Evolutionary conservation across 2,113 vertebrate species (phyloP).

Genomic region (Bos indicus): DNA sequence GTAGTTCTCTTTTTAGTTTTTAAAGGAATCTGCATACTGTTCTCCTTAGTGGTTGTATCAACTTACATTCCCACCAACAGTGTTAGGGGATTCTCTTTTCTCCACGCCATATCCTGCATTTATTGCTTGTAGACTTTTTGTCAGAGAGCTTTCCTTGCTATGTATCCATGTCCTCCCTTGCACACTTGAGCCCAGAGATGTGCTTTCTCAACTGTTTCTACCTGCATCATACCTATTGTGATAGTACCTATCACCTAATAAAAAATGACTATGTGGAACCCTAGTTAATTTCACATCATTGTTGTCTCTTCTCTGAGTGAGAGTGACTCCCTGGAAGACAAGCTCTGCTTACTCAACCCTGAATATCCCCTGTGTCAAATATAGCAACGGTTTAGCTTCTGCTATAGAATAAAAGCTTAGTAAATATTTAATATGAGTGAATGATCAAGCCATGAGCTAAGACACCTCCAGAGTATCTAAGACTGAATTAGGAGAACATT

Average conservation of each 20-base stretch:
- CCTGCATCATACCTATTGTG: background rate
- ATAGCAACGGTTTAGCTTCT: background rate
- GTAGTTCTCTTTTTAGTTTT: background rate
- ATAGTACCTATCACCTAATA: background rate
- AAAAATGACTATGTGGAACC: background rate
- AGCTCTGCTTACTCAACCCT: background rate
- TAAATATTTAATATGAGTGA: background rate
- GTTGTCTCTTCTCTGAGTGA: background rate
- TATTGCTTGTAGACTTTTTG: background rate
- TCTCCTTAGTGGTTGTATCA: background rate
- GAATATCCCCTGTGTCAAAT: background rate
- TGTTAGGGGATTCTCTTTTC: background rate
- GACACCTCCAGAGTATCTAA: background rate
- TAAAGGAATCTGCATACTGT: background rate
- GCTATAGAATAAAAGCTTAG: background rate
- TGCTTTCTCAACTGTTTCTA: fast-evolving
- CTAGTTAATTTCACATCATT: background rate
- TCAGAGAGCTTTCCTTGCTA: background rate
- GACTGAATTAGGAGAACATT: background rate
- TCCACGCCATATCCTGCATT: background rate
- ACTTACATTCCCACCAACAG: background rate
- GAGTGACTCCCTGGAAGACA: background rate
- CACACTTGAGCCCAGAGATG: no score
- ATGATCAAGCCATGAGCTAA: background rate
- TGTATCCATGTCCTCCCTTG: background rate